These are phyloP conservation scores for Tetragonula clypearis DNA, from an alignment of 1,140 invertebrate genomes.

Conservation along the genomic window DNA sequence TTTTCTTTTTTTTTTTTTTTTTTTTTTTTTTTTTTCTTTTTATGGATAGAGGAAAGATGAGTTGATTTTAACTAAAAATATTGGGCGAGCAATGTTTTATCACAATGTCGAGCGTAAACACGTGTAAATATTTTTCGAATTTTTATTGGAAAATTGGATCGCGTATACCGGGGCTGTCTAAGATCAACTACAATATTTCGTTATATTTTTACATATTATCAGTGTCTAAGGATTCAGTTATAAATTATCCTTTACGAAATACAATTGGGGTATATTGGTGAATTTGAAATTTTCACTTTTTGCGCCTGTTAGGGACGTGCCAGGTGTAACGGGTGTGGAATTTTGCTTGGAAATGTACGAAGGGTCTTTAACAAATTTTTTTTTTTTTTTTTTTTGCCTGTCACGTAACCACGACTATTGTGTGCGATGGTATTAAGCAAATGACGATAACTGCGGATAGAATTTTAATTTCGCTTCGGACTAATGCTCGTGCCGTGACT, in stretches of 20 bases:
- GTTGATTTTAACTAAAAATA: background rate
- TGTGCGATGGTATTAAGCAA: background rate
- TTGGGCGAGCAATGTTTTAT: background rate
- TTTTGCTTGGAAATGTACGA: background rate
- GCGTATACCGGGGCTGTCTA: too few species aligned
- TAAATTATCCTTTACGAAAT: too few species aligned
- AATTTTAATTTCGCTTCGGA: background rate
- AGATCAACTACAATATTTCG: too few species aligned
- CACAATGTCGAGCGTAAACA: background rate
- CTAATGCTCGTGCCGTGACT: background rate
- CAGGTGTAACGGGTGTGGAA: background rate
- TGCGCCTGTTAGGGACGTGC: background rate
- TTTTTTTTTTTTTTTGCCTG: background rate
- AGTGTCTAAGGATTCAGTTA: too few species aligned
- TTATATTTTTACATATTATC: too few species aligned
- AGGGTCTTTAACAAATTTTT: background rate
- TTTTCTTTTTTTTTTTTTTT: too few species aligned
- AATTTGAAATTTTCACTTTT: too few species aligned
- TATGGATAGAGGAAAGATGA: background rate
- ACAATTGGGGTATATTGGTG: too few species aligned
- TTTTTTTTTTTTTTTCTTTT: too few species aligned
- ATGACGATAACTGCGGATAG: background rate
- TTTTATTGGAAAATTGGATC: too few species aligned
- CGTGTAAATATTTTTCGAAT: too few species aligned
- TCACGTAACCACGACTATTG: background rate